These are phyloP conservation scores for Urocynchramus pylzowi DNA, from an alignment of 2,113 vertebrate species.

Conservation along the genomic window DNA sequence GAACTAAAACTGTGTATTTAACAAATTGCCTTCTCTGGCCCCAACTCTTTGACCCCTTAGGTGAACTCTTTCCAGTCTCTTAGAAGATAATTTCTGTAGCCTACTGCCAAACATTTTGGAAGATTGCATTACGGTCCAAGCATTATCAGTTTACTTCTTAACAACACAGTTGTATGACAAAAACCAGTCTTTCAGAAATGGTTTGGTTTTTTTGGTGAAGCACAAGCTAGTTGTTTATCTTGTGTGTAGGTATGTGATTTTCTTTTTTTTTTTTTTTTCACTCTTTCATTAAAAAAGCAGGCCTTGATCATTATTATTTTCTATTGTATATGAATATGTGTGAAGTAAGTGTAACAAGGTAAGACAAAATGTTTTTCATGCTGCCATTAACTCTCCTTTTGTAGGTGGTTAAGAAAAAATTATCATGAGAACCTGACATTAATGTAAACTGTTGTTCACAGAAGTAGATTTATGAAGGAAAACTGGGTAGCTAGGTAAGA, in stretches of 20 bases:
- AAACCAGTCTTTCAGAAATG: neutral
- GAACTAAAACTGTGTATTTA: neutral
- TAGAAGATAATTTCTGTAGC: neutral
- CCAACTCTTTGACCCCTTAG: neutral
- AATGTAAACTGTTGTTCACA: neutral
- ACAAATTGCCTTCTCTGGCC: neutral
- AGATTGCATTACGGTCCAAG: neutral
- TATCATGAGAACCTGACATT: neutral
- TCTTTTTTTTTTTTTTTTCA: neutral
- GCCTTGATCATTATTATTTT: neutral
- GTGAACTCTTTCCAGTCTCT: neutral
- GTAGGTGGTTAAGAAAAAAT: neutral
- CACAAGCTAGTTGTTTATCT: neutral
- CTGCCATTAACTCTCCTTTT: neutral
- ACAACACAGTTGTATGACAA: neutral
- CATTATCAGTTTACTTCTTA: neutral
- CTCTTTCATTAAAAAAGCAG: neutral
- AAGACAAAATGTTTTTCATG: neutral
- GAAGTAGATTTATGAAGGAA: neutral
- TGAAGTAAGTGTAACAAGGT: neutral
- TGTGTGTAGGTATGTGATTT: neutral
- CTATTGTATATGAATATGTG: rapidly evolving
- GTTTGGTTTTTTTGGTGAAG: neutral
- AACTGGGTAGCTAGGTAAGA: neutral
- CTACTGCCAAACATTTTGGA: neutral